Percentiles rank a stretch among this genome's conserved stretches.
Conservation (phyloP, 2,888 invertebrate species). For the Stenurella melanura region DNA sequence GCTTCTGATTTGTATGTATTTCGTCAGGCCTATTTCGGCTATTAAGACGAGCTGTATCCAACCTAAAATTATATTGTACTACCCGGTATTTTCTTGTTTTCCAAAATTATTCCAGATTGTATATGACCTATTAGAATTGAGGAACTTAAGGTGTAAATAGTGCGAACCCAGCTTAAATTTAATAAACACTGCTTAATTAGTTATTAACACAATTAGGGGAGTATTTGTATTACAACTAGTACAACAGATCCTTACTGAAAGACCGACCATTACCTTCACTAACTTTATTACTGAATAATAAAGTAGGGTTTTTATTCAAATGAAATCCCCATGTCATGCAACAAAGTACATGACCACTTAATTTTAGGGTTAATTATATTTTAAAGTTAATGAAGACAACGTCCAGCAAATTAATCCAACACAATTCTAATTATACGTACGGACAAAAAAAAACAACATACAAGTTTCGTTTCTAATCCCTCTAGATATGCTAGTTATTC, state of each 20-base stretch:
- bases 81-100: no score
- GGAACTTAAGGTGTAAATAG: not conserved
- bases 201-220: not conserved
- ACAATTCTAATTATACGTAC: not conserved
- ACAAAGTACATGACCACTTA: not conserved
- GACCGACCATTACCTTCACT: not conserved
- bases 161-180: not conserved
- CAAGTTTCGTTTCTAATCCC: no score
- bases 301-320: not conserved
- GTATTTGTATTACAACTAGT: not conserved
- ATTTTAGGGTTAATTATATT: not conserved
- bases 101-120: not conserved
- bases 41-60: no score
- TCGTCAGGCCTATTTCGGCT: no score
- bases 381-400: not conserved
- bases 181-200: not conserved
- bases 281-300: not conserved
- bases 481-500: no score
- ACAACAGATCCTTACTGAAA: not conserved
- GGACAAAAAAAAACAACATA: no score
- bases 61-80: no score
- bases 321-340: not conserved
- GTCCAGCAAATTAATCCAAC: not conserved
- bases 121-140: not conserved
- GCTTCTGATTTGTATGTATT: no score